Conservation (phyloP, 2,797 vertebrate genomes). For the Channa striata region DNA sequence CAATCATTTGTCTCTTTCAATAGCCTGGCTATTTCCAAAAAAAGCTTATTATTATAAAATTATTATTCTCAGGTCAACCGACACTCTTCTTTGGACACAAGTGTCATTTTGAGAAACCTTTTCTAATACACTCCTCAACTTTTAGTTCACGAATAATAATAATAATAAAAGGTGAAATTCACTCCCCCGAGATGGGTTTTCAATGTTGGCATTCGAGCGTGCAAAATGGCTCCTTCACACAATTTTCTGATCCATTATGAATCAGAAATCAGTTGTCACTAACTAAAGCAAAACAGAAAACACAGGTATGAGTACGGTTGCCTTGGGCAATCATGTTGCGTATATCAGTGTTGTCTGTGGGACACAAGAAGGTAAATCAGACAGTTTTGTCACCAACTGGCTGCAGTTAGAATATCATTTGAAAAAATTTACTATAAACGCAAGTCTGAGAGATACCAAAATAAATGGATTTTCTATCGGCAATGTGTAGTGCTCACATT, state of each 20-base stretch:
- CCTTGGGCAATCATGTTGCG: not conserved
- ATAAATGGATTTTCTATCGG: conserved; percentile 33
- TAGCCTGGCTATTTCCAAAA: too few relatives aligned
- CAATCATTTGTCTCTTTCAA: too few relatives aligned
- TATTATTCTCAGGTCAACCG: too few relatives aligned
- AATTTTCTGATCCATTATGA: conserved; percentile 9
- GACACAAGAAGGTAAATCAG: not conserved
- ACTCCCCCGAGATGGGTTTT: not conserved
- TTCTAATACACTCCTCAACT: not conserved
- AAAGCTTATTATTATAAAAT: too few relatives aligned
- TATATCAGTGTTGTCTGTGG: not conserved
- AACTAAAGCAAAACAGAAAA: conserved; percentile 15
- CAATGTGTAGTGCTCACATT: conserved; percentile 26
- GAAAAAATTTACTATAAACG: conserved; percentile 4
- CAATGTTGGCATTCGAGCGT: not conserved
- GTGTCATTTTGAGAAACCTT: conserved; percentile 2
- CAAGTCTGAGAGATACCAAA: conserved; percentile 8
- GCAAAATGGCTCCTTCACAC: not conserved
- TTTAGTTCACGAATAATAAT: conserved; percentile 3
- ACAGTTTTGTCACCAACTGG: not conserved
- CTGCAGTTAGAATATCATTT: not conserved
- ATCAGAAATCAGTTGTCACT: not conserved
- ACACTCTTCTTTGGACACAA: not conserved
- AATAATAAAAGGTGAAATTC: too few relatives aligned
- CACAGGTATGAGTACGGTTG: not conserved